phyloP scores from a whole-genome alignment of 2,797 vertebrate genomes.

The Tauraco hartlaubi region DNA sequence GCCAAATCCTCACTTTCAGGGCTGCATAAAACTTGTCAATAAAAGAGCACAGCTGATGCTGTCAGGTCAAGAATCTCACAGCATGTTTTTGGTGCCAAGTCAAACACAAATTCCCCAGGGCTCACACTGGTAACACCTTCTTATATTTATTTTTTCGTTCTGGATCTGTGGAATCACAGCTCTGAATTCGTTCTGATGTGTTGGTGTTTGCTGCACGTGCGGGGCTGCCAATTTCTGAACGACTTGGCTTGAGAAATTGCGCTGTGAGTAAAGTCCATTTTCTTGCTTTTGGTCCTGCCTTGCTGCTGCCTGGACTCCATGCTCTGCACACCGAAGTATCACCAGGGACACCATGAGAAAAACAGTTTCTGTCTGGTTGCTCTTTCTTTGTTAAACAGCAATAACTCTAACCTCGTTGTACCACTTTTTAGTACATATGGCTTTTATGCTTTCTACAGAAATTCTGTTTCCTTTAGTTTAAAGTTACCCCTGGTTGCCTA shows the following conservation, averaged over 20 bases:
- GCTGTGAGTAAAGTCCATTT: not conserved
- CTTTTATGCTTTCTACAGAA: not conserved
- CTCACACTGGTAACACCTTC: not conserved
- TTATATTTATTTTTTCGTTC: not conserved
- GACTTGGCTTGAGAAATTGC: not conserved
- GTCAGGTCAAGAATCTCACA: constrained; percentile 9
- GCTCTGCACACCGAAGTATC: not conserved
- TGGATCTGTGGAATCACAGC: not conserved
- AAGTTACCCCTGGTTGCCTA: not conserved
- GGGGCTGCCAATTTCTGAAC: not conserved
- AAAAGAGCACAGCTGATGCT: not conserved
- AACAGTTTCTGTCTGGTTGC: not conserved
- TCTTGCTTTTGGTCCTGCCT: not conserved
- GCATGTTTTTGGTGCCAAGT: not conserved
- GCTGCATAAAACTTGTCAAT: not conserved
- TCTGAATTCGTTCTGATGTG: not conserved
- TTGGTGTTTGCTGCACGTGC: not conserved
- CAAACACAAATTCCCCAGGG: not conserved
- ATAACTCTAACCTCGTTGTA: not conserved
- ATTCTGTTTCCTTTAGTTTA: not conserved
- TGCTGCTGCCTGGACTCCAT: not conserved
- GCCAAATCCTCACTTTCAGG: not conserved
- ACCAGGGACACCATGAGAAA: not conserved
- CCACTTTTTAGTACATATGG: not conserved
- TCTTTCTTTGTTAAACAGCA: not conserved